Base-by-base conservation (phyloP, 2,113 vertebrate genomes). In the Nannospalax galili region DNA sequence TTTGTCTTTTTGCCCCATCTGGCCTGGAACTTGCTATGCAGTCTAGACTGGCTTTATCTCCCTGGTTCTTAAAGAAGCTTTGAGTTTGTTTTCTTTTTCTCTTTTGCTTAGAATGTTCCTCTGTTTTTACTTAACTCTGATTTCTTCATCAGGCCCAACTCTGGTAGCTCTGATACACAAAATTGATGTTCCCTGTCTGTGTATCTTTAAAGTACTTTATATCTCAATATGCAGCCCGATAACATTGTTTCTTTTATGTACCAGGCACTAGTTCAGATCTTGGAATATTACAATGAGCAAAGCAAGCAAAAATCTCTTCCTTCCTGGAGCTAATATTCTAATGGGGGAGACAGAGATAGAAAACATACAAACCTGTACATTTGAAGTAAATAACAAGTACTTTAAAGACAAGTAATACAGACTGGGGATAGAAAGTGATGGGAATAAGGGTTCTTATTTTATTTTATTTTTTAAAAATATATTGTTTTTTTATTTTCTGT, bases 311-410 rank as follows among this genome's bases (percentile, higher is more conserved):
- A 62, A n/a, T 87, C 40, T 37, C 32, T 92, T 40, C 12, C 32
- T 8, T 90, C 35, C 7, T 58, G 35, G 74, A 73, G 56, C 42
- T 80, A 79, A 77, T n/a, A 80, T 95, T 79, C 58, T 90, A 84
- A 60, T 26, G 79, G 42, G 15, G 26, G 24, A 17, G 62, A 81
- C n/a, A 5, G 20, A 58, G 24, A 40, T 1, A 32, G 58, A 58
- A 58, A 73, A 58, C 52, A 60, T 56, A 58, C 35, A 24, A 2
- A 26, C 0, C 9, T 84, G 3, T 84, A 89, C 8, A n/a, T 74
- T 52, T 80, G 88, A 75, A 84, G n/a, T 95, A 52, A 95, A 64
- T 73, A 85, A 72, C 64, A 93, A 92, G 22, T 90, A 17, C 32
- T 84, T 64, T 67, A 45, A 64, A 84, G 60, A 67, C 45, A 84